Percentiles rank a stretch among this genome's conserved stretches.
Evolutionary conservation across 2,113 vertebrate species (phyloP).

Genomic region (Porphyrio hochstetteri): DNA sequence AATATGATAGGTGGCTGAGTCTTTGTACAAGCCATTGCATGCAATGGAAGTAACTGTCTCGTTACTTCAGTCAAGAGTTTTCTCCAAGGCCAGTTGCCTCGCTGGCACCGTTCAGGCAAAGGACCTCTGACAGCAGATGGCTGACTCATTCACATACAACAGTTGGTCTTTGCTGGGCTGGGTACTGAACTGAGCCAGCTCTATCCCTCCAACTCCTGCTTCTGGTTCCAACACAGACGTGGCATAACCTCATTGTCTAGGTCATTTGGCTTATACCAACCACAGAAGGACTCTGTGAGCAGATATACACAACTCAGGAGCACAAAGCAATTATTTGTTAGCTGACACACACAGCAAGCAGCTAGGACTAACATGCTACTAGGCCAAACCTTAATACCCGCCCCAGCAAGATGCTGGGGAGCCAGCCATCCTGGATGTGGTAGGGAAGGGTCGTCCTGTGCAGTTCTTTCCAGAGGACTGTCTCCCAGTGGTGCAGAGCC

Average conservation of each 20-base stretch:
- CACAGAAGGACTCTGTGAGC: background rate
- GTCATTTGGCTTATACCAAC: background rate
- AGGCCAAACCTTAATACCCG: background rate
- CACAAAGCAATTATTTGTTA: background rate
- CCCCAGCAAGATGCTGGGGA: background rate
- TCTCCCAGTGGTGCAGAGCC: background rate
- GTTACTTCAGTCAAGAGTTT: background rate
- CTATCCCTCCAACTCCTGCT: background rate
- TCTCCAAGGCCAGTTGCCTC: background rate
- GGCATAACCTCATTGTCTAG: fast-evolving
- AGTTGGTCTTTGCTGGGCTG: background rate
- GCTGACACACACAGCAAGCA: background rate
- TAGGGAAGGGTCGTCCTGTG: background rate
- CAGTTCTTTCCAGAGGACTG: background rate
- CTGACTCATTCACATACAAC: background rate
- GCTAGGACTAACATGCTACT: too few species aligned
- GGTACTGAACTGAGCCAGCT: fast-evolving
- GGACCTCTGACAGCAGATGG: background rate
- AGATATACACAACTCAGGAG: background rate
- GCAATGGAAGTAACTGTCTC: background rate
- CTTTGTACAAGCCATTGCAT: background rate
- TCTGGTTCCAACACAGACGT: fast-evolving
- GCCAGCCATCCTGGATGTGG: background rate
- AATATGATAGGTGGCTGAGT: background rate
- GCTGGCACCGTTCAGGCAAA: background rate